Conservation (phyloP, 1,140 invertebrate species). For the Frieseomelitta varia region DNA sequence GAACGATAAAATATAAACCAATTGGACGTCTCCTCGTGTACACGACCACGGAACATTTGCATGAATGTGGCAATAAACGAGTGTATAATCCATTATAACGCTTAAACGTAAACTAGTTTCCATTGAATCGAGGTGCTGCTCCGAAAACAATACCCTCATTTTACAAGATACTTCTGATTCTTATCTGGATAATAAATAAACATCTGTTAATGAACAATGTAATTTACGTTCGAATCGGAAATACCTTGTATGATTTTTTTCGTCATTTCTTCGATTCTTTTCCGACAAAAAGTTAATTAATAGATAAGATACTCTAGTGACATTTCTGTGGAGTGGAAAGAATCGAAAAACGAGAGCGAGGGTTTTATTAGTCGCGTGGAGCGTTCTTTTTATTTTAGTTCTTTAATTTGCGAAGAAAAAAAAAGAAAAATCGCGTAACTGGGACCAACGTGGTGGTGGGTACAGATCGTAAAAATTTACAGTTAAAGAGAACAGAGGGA, state of each 20-base stretch:
- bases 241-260: neutral
- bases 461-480: constrained; percentile 66
- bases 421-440: constrained; percentile 54
- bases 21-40: neutral
- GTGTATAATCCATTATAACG: constrained; percentile 62
- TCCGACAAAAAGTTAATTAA: neutral
- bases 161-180: neutral
- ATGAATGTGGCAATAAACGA: constrained; percentile 42
- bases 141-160: constrained; percentile 29
- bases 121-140: constrained; percentile 60
- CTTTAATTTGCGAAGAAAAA: constrained; percentile 42
- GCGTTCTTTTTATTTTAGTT: constrained; percentile 45
- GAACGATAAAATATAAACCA: neutral
- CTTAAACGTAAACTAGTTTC: constrained; percentile 67
- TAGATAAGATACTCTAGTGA: no score
- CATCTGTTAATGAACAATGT: neutral
- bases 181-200: neutral
- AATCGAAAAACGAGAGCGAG: neutral
- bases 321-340: neutral
- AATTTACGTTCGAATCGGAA: neutral
- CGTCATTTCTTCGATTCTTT: constrained; percentile 21
- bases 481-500: constrained; percentile 30
- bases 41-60: constrained; percentile 15
- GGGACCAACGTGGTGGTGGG: constrained; percentile 72
- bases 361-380: constrained; percentile 20